Conservation (phyloP, 2,888 invertebrate genomes). For the Oxycera nigricornis region DNA sequence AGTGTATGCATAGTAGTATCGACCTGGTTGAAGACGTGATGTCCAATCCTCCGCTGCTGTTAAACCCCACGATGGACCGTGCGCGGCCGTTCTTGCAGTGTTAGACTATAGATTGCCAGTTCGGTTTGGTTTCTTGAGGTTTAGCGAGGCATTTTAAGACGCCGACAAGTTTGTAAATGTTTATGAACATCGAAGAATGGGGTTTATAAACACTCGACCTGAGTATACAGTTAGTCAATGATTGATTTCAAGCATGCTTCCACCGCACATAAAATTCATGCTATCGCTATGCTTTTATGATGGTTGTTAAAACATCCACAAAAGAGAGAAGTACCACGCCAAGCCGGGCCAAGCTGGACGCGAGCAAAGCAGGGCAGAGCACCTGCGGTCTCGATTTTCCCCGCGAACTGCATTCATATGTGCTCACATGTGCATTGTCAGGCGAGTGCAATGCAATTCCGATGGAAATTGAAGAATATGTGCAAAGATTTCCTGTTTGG, state of each 20-base stretch:
- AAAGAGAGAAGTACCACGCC: background rate
- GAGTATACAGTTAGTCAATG: conserved; percentile 40
- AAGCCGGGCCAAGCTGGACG: background rate
- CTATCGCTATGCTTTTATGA: conserved; percentile 19
- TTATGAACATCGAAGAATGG: conserved; percentile 15
- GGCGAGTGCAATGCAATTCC: background rate
- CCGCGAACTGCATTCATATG: background rate
- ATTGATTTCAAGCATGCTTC: conserved; percentile 39
- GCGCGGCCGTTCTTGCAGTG: background rate
- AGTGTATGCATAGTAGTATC: background rate
- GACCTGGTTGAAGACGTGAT: background rate
- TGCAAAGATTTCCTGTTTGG: conserved; percentile 19
- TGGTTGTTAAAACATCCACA: conserved; percentile 22
- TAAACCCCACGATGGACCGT: background rate
- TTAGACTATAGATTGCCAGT: background rate
- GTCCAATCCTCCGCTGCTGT: background rate
- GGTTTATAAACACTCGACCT: conserved; percentile 28
- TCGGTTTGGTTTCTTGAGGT: background rate
- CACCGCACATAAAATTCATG: conserved; percentile 1
- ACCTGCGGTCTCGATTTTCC: conserved; percentile 17
- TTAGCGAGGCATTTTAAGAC: background rate
- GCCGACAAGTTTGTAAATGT: conserved; percentile 6
- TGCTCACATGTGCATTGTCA: background rate
- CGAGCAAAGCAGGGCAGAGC: background rate
- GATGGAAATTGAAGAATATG: conserved; percentile 4